Percentiles rank a stretch among this genome's conserved stretches.
Conservation (phyloP, 2,113 vertebrate species). For the Xyrauchen texanus region DNA sequence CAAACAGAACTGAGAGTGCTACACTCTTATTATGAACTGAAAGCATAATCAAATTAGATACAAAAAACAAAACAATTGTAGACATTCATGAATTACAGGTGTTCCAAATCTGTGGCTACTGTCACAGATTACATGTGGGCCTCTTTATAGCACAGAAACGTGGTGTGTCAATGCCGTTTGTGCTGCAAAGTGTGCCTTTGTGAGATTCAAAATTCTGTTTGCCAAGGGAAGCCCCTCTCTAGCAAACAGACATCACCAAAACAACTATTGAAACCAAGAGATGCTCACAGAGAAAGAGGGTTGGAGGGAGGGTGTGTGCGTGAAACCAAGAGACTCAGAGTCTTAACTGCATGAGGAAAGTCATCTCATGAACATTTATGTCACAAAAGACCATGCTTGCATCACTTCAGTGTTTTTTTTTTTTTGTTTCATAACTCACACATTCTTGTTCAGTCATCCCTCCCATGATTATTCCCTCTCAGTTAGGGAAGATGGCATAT, state of each 20-base stretch:
- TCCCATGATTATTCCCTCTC: too few relatives aligned
- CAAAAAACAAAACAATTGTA: too few relatives aligned
- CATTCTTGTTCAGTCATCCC: too few relatives aligned
- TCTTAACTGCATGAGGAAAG: too few relatives aligned
- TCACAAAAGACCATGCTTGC: conserved; percentile 11
- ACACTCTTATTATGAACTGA: too few relatives aligned
- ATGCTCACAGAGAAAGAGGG: conserved; percentile 15
- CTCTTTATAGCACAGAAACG: neutral
- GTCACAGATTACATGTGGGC: too few relatives aligned
- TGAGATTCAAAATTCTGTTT: conserved; percentile 1
- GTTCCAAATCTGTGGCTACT: too few relatives aligned
- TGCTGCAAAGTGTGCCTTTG: conserved; percentile 14
- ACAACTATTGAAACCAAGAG: conserved; percentile 20
- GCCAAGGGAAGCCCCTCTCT: conserved; percentile 19
- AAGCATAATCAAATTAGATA: too few relatives aligned
- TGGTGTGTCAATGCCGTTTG: neutral
- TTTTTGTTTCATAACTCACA: too few relatives aligned
- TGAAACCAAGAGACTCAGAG: neutral
- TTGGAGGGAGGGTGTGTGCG: neutral
- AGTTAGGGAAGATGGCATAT: too few relatives aligned
- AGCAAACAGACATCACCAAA: conserved; percentile 16
- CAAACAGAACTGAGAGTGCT: too few relatives aligned
- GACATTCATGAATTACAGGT: too few relatives aligned
- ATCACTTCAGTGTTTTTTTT: neutral
- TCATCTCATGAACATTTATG: neutral